Base-by-base conservation (phyloP, 1,140 invertebrate genomes). In the Hetaerina americana region DNA sequence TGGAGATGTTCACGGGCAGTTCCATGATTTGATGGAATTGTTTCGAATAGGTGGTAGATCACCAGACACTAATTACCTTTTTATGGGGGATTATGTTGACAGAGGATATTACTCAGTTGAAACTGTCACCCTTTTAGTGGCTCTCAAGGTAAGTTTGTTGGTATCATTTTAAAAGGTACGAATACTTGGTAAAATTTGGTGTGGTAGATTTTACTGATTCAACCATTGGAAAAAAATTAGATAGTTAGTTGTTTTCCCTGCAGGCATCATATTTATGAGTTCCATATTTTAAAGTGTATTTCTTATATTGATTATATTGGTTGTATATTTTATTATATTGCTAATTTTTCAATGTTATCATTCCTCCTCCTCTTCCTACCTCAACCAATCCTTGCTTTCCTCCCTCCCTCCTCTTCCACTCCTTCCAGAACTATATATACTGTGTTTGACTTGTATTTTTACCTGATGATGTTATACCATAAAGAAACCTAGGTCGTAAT, bases 51-150 rank as follows among this genome's bases (percentile, higher is more conserved):
- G 97, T 74, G 97, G 97, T 74, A 93, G 95, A 81, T 97, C 95
- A 74, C 97, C 97, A 72, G 97, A 99, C 84, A 99, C 97, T 81
- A 99, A 99, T 86, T 99, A 99, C 84, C 86, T 99, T 77, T 99
- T 99, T 84, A 99, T 99, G 97, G 97, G 97, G 72, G 97, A 99
- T 84, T 99, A 99, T 84, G 97, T 99, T 72, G 97, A 99, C 85
- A 92, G 97, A 87, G 97, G 97, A 67, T 99, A 99, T 84, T 99
- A 99, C 86, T 98, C 96, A 73, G 97, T 99, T 69, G 97, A 99
- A 87, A 99, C 97, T 71, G 97, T 99, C 76, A 97, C 96, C 76
- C 86, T 99, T 79, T 87, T 99, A 79, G 97, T 99, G 78, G 94
- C 96, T 70, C 86, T 99, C 49, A 99, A 99, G 88, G 95, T 97